phyloP scores from a whole-genome alignment of 1,140 invertebrate species.

The Bemisia tabaci region DNA sequence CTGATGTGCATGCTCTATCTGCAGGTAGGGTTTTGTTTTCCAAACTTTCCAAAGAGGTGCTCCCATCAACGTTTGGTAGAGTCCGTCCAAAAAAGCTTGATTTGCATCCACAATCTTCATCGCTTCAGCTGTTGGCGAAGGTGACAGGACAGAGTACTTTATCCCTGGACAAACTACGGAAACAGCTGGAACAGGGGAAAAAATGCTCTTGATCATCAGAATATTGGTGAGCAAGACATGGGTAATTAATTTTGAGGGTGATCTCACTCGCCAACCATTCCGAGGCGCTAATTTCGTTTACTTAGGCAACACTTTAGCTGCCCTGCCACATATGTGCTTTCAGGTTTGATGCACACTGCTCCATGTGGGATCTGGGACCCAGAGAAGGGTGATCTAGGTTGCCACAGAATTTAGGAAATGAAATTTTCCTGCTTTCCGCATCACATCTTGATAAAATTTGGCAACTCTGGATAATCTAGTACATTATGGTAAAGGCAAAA shows the following conservation, averaged over 20 bases:
- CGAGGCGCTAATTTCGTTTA: no score
- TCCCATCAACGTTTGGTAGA: constrained; percentile 28
- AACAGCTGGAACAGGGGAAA: constrained; percentile 27
- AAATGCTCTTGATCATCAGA: constrained; percentile 9
- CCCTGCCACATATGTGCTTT: no score
- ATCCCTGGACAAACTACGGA: constrained; percentile 29
- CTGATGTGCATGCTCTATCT: constrained; percentile 27
- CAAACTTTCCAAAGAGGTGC: constrained; percentile 29
- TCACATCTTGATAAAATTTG: no score
- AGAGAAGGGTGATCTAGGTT: no score
- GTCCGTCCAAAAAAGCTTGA: constrained; percentile 31
- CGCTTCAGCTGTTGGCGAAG: constrained; percentile 12
- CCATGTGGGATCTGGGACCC: no score
- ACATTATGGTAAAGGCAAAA: no score
- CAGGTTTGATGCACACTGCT: no score
- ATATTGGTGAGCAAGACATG: background rate
- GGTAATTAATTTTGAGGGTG: background rate
- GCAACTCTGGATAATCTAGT: no score
- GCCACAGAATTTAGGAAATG: no score
- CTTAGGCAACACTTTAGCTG: no score
- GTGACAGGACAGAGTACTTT: constrained; percentile 1
- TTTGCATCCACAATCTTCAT: constrained; percentile 25
- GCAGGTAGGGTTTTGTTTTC: constrained; percentile 28
- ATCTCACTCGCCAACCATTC: no score
- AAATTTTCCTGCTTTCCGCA: no score